These are phyloP conservation scores for Brachionus asplanchnoidis DNA, from an alignment of 1,140 invertebrate genomes.

Conservation along the genomic window DNA sequence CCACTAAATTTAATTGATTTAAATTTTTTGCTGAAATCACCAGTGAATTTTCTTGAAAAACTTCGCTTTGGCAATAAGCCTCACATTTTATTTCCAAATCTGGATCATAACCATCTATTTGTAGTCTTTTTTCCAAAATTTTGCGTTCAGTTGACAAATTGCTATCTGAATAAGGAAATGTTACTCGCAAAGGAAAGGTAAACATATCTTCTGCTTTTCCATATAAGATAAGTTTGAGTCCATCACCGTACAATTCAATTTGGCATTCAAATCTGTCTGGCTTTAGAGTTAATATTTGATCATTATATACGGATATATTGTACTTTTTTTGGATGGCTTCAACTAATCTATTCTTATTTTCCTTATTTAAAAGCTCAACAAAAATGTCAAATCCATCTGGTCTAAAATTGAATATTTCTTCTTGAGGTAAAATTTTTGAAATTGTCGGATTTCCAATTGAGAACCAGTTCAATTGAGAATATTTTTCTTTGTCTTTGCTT, in stretches of 20 bases:
- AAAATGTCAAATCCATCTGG: neutral
- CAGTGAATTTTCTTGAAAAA: neutral
- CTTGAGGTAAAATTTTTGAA: neutral
- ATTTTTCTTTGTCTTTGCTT: neutral
- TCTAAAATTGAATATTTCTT: neutral
- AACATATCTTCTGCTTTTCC: neutral
- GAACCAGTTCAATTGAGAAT: neutral
- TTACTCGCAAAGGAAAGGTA: neutral
- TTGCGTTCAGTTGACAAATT: neutral
- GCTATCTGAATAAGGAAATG: neutral
- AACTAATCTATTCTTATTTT: neutral
- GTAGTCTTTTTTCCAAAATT: neutral
- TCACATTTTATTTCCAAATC: neutral
- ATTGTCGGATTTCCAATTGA: neutral
- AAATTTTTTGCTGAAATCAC: neutral
- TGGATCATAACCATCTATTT: neutral
- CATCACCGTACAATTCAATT: neutral
- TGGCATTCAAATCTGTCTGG: neutral
- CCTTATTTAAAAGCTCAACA: neutral
- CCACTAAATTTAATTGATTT: neutral
- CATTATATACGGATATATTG: neutral
- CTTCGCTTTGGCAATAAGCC: neutral
- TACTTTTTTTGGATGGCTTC: neutral
- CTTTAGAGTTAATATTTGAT: neutral
- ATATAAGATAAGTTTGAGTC: neutral